phyloP scores from a whole-genome alignment of 2,113 vertebrate species.

The Phylloscopus trochiloides region DNA sequence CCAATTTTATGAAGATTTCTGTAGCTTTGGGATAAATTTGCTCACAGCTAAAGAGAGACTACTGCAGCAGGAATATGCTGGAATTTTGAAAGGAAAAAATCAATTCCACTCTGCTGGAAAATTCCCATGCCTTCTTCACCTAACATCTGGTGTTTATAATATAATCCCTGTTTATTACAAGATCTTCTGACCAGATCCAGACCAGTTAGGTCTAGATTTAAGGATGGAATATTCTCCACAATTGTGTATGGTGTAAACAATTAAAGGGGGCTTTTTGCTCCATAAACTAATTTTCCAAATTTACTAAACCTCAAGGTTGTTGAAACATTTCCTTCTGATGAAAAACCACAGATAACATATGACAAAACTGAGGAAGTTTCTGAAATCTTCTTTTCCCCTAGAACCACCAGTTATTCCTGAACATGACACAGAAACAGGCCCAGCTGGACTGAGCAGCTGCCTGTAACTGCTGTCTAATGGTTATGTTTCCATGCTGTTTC shows the following conservation, averaged over 20 bases:
- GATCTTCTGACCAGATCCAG: neutral
- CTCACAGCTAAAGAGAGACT: neutral
- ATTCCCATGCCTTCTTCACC: neutral
- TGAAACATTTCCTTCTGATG: neutral
- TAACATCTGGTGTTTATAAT: neutral
- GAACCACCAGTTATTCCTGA: neutral
- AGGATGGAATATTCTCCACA: neutral
- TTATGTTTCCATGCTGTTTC: neutral
- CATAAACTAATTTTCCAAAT: neutral
- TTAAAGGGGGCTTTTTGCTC: neutral
- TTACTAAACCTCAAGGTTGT: neutral
- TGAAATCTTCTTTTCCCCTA: neutral
- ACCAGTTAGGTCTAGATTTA: neutral
- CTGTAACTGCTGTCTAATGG: neutral
- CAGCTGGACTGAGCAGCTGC: neutral
- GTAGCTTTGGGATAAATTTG: neutral
- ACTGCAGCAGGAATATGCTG: neutral
- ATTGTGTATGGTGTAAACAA: neutral
- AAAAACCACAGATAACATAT: neutral
- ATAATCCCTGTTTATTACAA: neutral
- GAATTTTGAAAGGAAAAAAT: neutral
- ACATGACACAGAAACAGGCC: neutral
- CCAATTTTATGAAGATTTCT: neutral
- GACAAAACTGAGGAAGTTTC: neutral
- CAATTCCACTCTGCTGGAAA: neutral